These are phyloP conservation scores for Eilema griseolum DNA, from an alignment of 2,888 invertebrate species.

Conservation along the genomic window DNA sequence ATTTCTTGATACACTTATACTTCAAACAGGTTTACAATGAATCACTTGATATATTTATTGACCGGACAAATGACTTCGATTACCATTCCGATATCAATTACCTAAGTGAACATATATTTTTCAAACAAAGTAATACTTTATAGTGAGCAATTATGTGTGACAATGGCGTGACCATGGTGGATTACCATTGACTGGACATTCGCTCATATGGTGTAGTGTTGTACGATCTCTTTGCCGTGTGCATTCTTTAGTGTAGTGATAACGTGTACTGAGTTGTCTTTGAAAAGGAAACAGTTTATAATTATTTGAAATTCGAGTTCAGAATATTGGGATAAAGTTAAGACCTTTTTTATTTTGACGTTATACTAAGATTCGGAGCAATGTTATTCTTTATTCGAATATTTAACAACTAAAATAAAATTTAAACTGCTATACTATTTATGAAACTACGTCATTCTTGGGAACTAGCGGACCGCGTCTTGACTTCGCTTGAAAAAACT, in stretches of 20 bases:
- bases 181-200: slow-evolving; percentile 31
- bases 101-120: slow-evolving; percentile 7
- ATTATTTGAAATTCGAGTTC: background rate
- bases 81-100: slow-evolving; percentile 33
- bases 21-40: background rate
- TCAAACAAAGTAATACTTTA: slow-evolving; percentile 31
- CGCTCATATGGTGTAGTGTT: slow-evolving; percentile 31
- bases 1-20: background rate
- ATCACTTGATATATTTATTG: background rate
- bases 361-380: background rate
- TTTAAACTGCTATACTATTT: too few species aligned
- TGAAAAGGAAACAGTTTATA: slow-evolving; percentile 4
- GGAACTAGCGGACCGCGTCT: background rate
- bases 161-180: slow-evolving; percentile 56
- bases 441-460: too few species aligned
- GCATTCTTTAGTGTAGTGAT: slow-evolving; percentile 36
- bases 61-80: slow-evolving; percentile 27
- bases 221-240: slow-evolving; percentile 28
- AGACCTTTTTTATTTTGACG: background rate
- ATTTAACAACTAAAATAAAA: background rate
- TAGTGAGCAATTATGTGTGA: slow-evolving; percentile 55
- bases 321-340: background rate
- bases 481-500: too few species aligned
- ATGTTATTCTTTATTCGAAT: background rate
- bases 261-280: slow-evolving; percentile 16